These are phyloP conservation scores for Lethrus apterus DNA, from an alignment of 1,140 invertebrate species.

Conservation along the genomic window DNA sequence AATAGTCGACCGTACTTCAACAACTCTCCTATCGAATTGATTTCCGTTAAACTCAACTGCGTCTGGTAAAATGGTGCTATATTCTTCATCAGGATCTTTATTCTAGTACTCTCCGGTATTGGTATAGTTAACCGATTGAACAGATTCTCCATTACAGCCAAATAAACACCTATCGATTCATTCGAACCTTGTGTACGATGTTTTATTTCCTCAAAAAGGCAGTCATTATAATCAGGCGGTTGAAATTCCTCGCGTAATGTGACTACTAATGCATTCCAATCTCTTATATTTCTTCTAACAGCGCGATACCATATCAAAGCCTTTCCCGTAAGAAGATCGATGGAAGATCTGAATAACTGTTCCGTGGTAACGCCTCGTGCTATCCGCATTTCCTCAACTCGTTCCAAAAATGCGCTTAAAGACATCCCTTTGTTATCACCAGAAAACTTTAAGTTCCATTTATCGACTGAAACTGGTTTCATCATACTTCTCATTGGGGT, in stretches of 20 bases:
- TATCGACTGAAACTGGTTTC: background rate
- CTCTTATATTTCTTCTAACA: background rate
- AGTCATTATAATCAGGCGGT: constrained; percentile 28
- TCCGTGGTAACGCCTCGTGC: constrained; percentile 19
- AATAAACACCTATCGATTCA: constrained; percentile 27
- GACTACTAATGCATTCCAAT: constrained; percentile 6
- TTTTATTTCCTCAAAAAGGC: constrained; percentile 29
- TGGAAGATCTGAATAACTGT: constrained; percentile 17
- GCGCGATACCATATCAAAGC: constrained; percentile 3
- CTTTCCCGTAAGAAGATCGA: constrained; percentile 1
- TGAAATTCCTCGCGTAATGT: constrained; percentile 20
- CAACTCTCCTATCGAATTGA: constrained; percentile 12
- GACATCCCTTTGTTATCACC: constrained; percentile 4
- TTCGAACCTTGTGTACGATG: constrained; percentile 28
- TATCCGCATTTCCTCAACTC: constrained; percentile 24
- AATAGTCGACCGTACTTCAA: constrained; percentile 7
- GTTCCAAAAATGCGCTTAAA: constrained; percentile 27
- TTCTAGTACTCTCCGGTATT: constrained; percentile 6
- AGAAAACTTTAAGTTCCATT: background rate
- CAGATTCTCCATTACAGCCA: constrained; percentile 26
- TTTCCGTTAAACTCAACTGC: constrained; percentile 13
- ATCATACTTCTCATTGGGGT: too few species aligned
- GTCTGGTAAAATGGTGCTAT: constrained; percentile 11
- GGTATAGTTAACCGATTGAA: constrained; percentile 25
- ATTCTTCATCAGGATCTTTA: background rate